Base-by-base conservation (phyloP, 2,888 invertebrate species). In the Julus scanicus region DNA sequence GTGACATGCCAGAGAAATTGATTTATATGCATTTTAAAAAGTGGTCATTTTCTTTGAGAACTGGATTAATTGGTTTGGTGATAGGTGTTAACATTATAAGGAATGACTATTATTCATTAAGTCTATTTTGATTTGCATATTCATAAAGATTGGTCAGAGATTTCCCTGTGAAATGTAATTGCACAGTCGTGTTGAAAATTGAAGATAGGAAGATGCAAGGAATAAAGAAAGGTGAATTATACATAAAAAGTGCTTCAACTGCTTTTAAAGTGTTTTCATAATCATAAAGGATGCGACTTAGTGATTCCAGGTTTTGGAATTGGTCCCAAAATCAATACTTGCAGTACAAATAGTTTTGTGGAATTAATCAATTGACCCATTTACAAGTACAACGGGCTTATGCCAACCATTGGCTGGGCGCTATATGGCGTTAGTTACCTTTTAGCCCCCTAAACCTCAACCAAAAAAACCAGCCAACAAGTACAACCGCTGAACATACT, bases 201-300 rank as follows among this genome's bases (percentile, higher is more conserved):
- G 9, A 13, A 29, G 37, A 80, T 11, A 80, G 80, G 80, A 37
- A 9, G 80, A 80, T 80, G 20, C 9, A 37, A 13, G 11, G 11
- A 80, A 37, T 8, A 80, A 29, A 80, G 80, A 80, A 80, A 80
- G 80, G 80, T 80, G 37, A 80, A 29, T 80, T 80, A 37, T n/a
- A 11, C 6, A 53, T 53, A 15, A 53, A 53, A 53, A 53, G 15
- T 2, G 11, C 15, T 53, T 53, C 11, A 53, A 53, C 53, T 6
- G 44, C 44, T 44, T 44, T 44, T 5, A 44, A 44, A 5, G 44
- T 44, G 44, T 44, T 44, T 44, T n/a, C n/a, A n/a, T n/a, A n/a
- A n/a, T n/a, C n/a, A 44, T 44, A 44, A 44, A 44, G 6, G 44
- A 44, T 3, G 6, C 44, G 44, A 44, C 6, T 44, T 44, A 44